Evolutionary conservation across 2,113 vertebrate species (phyloP).

Genomic region (Bubo bubo): DNA sequence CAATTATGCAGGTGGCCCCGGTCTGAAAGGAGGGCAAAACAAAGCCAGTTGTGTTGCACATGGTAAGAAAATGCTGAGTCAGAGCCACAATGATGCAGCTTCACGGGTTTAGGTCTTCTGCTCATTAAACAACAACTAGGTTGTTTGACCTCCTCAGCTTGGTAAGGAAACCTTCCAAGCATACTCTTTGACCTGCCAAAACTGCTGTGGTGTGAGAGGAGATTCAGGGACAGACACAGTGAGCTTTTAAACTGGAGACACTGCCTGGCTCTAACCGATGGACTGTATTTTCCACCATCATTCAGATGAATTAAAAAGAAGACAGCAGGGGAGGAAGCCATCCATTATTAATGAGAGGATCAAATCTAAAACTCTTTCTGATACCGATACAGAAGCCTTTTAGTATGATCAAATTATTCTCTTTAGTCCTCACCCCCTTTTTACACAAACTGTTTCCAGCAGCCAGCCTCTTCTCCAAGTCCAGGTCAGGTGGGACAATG

Average conservation of each 20-base stretch:
- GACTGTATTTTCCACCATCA: neutral
- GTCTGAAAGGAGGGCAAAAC: neutral
- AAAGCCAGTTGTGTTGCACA: neutral
- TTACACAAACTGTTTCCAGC: neutral
- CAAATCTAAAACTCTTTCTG: constrained; percentile 47
- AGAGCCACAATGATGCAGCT: fast-evolving
- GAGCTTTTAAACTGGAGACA: neutral
- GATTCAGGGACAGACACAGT: neutral
- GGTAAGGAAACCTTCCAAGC: neutral
- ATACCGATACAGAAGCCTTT: neutral
- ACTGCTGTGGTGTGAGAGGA: neutral
- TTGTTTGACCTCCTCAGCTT: neutral
- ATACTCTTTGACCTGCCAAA: neutral
- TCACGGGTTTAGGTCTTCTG: neutral
- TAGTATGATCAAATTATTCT: neutral
- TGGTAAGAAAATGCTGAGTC: neutral
- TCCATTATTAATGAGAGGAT: constrained; percentile 48
- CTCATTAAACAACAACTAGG: neutral
- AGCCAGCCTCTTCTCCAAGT: neutral
- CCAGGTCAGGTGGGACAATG: neutral
- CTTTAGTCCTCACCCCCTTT: neutral
- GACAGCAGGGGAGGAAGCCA: neutral
- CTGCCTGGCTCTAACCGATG: neutral
- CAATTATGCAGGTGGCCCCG: too few relatives aligned
- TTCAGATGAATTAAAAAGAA: constrained; percentile 22